Base-by-base conservation (phyloP, 2,113 vertebrate species). In the Alouatta palliata region DNA sequence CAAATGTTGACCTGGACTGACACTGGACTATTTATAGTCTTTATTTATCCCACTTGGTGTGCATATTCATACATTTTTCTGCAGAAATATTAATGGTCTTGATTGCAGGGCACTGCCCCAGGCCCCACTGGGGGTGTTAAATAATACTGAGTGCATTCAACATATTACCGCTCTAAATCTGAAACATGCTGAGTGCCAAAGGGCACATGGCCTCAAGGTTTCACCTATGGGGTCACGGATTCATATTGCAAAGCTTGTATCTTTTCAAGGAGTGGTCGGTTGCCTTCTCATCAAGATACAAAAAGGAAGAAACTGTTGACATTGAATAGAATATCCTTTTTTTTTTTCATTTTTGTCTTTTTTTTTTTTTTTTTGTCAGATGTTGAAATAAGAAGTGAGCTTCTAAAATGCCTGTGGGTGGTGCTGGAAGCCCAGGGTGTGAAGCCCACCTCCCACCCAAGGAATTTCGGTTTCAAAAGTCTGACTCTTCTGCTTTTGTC, bases 81-180 rank as follows among this genome's bases (percentile, higher is more conserved):
- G 64, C 81, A 97, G 90, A 93, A 95, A 94, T 92, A 94, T 87
- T 71, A 70, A 73, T 20, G 58, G 20, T 30, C 32, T 58, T 77
- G 49, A 88, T 73, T 66, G 70, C 76, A 77, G 90, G 70, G n/a
- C 37, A 21, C 49, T 66, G 40, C 68, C 75, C 75, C 37, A 0
- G 17, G 61, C 35, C 68, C 92, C 83, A 35, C 25, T 2, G 66
- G 90, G 80, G 37, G 0, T 43, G 58, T 47, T 84, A 68, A 94
- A 73, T 84, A 82, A 85, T 37, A 13, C 49, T 1, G 21, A 80
- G 52, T 40, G 61, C 54, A 17, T 4, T 54, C 87, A 45, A 12
- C 43, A 0, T n/a, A n/a, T 73, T 17, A 79, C 47, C 9, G 0
- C 9, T 19, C 32, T 9, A 21, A 32, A 45, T 10, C 30, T 0